These are phyloP conservation scores for Ephestia elutella DNA, from an alignment of 1,140 invertebrate species.

Conservation along the genomic window DNA sequence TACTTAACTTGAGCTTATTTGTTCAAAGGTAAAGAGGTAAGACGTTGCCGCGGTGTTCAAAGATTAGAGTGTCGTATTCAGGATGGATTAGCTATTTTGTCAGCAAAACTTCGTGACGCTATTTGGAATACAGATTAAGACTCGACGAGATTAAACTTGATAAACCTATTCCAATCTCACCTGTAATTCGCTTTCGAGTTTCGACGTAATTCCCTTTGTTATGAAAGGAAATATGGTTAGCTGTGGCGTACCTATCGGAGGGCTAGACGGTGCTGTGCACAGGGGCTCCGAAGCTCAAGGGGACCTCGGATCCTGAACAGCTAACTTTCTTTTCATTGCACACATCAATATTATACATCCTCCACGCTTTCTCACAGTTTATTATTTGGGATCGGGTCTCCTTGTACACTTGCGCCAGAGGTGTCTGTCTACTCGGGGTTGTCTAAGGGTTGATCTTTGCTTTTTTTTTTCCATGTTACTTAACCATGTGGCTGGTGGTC, in stretches of 20 bases:
- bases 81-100: slow-evolving; percentile 3
- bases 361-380: too few species aligned
- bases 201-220: not conserved
- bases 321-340: too few species aligned
- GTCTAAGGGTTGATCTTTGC: too few species aligned
- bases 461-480: too few species aligned
- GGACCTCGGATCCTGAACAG: too few species aligned
- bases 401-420: too few species aligned
- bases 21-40: not conserved
- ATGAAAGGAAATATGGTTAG: not conserved
- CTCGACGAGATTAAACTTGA: slow-evolving; percentile 1
- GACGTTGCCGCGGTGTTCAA: not conserved
- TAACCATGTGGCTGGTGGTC: too few species aligned
- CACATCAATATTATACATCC: too few species aligned
- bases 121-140: slow-evolving; percentile 2
- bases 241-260: not conserved
- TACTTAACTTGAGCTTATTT: not conserved
- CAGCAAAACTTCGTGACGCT: not conserved
- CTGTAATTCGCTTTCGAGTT: slow-evolving; percentile 1
- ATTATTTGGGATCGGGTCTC: too few species aligned
- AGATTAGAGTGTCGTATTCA: not conserved
- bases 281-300: too few species aligned
- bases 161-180: not conserved
- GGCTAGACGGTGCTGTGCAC: too few species aligned
- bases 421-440: too few species aligned